Evolutionary conservation across 64 coral and sea anemone genomes (phyloP), one percentile per base, ranked within the genome.

Genomic region (Montipora efflorescens): DNA sequence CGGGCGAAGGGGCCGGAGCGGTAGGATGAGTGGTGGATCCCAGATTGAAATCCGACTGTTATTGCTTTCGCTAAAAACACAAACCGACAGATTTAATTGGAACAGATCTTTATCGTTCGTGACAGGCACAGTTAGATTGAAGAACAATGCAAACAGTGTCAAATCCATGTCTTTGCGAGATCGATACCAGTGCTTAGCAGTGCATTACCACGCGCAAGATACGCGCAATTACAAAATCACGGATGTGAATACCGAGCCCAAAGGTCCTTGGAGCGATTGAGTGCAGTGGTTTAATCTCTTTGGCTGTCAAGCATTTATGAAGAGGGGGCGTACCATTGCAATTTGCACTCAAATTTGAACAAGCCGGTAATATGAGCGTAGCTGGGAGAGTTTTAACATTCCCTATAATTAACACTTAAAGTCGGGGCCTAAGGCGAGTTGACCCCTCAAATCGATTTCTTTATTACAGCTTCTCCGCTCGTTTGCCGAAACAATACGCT

Each of bases 271-370:
- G 62, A 86, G 1, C 16, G 62, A 71, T 86, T 86, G 82, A 49
- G 62, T 71, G 19, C 11, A 50, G 44, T 50, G 49, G 82, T 86
- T 86, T 86, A 86, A 86, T 86, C 82, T 70, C 82, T 72, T 86
- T 86, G 62, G 7, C 57, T 93, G 92, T 93, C 92, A 93, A 79
- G 67, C 85, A 67, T 78, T 79, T 79, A 72, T 93, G 83, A 88
- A 93, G 92, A 93, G 92, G 92, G 90, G 92, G 92, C 92, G 92
- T 93, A 87, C 53, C 92, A 66, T 76, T 73, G 86, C 92, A 93
- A 93, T 93, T 93, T 93, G 86, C 92, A 93, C 92, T 93, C 83
- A 93, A 88, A 93, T 88, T 72, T 87, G 74, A 93, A 88, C 92
- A 88, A 93, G 74, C 59, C 71, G 69, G 92, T 93, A 93, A 93